Evolutionary conservation across 2,113 vertebrate genomes (phyloP), one percentile per base, ranked within the genome.

Genomic region (Hydrolagus affinis): DNA sequence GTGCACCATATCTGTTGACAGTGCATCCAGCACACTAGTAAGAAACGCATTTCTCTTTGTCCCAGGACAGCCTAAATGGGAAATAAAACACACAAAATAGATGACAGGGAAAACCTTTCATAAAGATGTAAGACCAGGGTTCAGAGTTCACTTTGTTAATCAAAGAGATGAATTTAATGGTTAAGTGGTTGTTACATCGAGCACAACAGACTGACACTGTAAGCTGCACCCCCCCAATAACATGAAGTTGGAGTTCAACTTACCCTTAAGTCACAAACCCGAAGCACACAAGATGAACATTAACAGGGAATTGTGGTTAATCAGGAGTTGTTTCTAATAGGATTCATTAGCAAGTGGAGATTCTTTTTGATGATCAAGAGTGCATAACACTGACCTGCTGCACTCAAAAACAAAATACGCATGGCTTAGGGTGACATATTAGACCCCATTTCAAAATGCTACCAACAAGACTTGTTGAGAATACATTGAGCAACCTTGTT

Each of bases 1-100:
- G 0, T 98, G 96, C 71, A 99, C 97, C 97, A 99, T 99, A 90
- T 99, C 97, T 0, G 96, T 99, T 76, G 97, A 98, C 72, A 99
- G 88, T 0, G 97, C 97, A 1, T 99, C 97, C 91, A 99, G 91
- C 86, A 99, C 95, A 85, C 97, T 99, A 0, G 97, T 99, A 88
- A 99, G 94, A 87, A 99, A 99, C 88, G 98, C 97, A 1, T 93
- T 96, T 91, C 98, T 99, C 90, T 98, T 98, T 89, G 93, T 92
- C 30, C 97, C 97, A 0, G 97, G 97, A 91, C 97, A 99, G 85
- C 97, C 97, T 99, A 91, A 85, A 92, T 88, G 89, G 86, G 87
- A 23, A 28, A 86, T 87, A 87, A 77, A 87, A 77, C 30, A 66
- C 44, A 44, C 44, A 44, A 85, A 85, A 21, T 4, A 85, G 60